A percentile compares a stretch with the other conserved stretches of the same genome.
Conservation (phyloP, 2,888 invertebrate species). For the Galeopsomyia nigrocyanea region DNA sequence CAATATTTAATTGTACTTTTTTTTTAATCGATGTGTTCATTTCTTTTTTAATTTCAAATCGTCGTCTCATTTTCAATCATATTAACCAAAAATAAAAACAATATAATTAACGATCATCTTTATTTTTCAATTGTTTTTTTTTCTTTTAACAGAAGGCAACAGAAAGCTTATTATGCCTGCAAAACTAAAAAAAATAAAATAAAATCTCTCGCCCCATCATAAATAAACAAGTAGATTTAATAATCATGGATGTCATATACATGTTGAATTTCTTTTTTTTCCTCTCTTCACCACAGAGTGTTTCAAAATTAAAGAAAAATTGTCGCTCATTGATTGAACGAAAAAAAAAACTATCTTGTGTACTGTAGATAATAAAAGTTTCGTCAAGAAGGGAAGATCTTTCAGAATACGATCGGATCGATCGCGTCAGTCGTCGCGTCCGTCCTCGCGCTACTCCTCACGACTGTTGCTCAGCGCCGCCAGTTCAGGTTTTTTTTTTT, state of each 20-base stretch:
- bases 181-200: too few relatives aligned
- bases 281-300: too few relatives aligned
- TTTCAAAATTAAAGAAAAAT: too few relatives aligned
- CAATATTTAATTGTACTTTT: conserved; percentile 39
- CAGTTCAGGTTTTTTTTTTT: conserved; percentile 41
- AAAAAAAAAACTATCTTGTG: conserved; percentile 10
- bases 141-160: conserved; percentile 28
- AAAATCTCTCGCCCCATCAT: too few relatives aligned
- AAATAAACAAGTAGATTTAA: too few relatives aligned
- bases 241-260: too few relatives aligned
- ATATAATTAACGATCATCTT: not conserved
- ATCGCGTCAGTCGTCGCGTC: conserved; percentile 12
- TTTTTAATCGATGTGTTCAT: conserved; percentile 14
- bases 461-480: conserved; percentile 42
- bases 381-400: conserved; percentile 47
- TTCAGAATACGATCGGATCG: conserved; percentile 45
- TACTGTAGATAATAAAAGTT: conserved; percentile 44
- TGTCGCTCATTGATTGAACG: not conserved
- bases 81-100: too few relatives aligned
- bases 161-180: not conserved
- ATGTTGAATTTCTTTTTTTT: too few relatives aligned
- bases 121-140: conserved; percentile 15
- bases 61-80: not conserved
- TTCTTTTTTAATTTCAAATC: too few relatives aligned
- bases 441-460: conserved; percentile 21